Evolutionary conservation across 2,113 vertebrate species (phyloP).

Genomic region (Microcebus ravelobensis): DNA sequence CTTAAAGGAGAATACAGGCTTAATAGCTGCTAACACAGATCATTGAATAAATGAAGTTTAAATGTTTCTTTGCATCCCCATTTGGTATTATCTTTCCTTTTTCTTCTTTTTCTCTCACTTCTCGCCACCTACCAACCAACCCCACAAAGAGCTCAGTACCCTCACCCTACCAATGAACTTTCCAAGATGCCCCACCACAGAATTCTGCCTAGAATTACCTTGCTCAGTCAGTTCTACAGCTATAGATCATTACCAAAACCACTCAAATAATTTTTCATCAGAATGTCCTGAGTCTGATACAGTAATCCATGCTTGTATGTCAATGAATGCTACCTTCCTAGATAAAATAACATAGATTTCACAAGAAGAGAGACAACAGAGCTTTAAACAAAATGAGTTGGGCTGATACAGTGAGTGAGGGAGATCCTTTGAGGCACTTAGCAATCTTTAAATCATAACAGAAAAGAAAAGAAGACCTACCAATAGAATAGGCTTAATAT

Average conservation of each 20-base stretch:
- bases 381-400: background rate
- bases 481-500: background rate
- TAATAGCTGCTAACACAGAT: background rate
- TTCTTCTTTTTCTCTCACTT: background rate
- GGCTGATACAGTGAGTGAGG: background rate
- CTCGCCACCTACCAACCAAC: background rate
- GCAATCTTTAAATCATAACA: background rate
- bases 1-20: background rate
- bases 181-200: background rate
- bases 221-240: background rate
- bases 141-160: background rate
- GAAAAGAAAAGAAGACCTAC: background rate
- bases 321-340: background rate
- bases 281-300: background rate
- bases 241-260: background rate
- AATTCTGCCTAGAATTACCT: background rate
- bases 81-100: background rate
- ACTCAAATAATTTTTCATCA: background rate
- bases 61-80: background rate
- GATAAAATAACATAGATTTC: constrained; percentile 1
- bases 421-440: background rate
- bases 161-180: background rate
- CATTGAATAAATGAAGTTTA: background rate
- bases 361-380: background rate
- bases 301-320: background rate